Conservation (phyloP, 2,797 vertebrate species). For the Myotis myotis region DNA sequence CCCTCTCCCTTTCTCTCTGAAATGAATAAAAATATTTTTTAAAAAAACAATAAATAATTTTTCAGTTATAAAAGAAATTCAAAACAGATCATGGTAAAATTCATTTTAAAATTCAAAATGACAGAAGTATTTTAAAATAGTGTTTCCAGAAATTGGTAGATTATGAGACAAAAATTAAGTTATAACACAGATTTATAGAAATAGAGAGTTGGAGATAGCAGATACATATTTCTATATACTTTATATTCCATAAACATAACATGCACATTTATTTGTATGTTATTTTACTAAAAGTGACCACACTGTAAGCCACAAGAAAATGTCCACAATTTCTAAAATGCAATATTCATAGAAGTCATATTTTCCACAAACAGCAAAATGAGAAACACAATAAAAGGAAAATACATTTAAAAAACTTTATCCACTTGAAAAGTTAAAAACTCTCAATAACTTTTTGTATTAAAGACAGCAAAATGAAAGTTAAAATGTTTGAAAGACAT, state of each 20-base stretch:
- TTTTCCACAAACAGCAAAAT: neutral
- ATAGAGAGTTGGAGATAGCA: neutral
- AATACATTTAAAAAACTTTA: neutral
- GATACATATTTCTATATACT: neutral
- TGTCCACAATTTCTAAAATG: neutral
- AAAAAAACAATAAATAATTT: no score
- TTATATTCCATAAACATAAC: neutral
- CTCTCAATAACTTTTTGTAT: neutral
- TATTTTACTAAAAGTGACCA: neutral
- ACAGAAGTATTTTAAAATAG: neutral
- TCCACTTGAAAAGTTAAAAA: neutral
- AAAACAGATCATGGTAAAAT: neutral
- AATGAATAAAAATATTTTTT: no score
- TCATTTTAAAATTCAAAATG: neutral
- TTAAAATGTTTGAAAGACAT: neutral
- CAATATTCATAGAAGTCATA: neutral
- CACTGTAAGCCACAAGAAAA: neutral
- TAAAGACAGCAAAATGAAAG: neutral
- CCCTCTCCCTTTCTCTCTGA: no score
- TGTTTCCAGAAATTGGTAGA: neutral
- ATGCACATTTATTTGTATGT: neutral
- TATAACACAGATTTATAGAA: neutral
- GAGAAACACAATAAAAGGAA: neutral
- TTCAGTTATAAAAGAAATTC: neutral
- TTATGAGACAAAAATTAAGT: neutral